These are phyloP conservation scores for Pogonomyrmex barbatus DNA, from an alignment of 1,140 invertebrate species.

Conservation along the genomic window DNA sequence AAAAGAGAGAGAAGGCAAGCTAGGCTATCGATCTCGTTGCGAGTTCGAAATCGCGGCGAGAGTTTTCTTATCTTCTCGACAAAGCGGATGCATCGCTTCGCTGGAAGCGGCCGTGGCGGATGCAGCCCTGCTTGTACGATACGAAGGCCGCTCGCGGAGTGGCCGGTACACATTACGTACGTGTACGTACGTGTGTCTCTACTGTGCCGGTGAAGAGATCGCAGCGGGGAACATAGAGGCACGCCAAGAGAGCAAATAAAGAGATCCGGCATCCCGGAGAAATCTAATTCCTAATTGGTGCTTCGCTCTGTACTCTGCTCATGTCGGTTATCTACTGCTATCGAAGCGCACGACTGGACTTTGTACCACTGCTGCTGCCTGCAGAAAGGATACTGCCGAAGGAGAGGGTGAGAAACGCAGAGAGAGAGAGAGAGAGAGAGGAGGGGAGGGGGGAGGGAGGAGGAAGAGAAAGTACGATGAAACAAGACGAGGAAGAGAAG, in stretches of 20 bases:
- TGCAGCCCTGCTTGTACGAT: conserved; percentile 53
- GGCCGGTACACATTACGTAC: conserved; percentile 62
- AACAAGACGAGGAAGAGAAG: conserved; percentile 57
- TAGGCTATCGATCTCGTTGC: conserved; percentile 5
- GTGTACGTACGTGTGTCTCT: conserved; percentile 62
- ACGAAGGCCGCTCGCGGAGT: conserved; percentile 46
- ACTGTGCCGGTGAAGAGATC: conserved; percentile 65
- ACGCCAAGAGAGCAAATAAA: conserved; percentile 76
- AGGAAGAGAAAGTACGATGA: neutral
- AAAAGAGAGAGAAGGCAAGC: neutral
- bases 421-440: conserved; percentile 30
- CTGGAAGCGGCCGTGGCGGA: neutral
- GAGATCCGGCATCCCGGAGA: conserved; percentile 77
- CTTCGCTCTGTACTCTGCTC: conserved; percentile 74
- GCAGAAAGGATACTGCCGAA: conserved; percentile 66
- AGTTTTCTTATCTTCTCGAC: neutral
- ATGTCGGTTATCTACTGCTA: conserved; percentile 77
- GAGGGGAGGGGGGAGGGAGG: neutral
- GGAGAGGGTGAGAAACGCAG: conserved; percentile 3
- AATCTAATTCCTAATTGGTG: conserved; percentile 78
- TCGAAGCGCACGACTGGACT: conserved; percentile 75
- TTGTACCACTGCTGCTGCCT: conserved; percentile 55
- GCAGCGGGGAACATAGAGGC: conserved; percentile 73
- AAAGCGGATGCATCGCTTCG: conserved; percentile 18
- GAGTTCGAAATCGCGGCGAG: conserved; percentile 6